Percentiles rank a stretch among this genome's conserved stretches.
Evolutionary conservation across 2,888 invertebrate species (phyloP).

Genomic region (Phlogophora meticulosa): DNA sequence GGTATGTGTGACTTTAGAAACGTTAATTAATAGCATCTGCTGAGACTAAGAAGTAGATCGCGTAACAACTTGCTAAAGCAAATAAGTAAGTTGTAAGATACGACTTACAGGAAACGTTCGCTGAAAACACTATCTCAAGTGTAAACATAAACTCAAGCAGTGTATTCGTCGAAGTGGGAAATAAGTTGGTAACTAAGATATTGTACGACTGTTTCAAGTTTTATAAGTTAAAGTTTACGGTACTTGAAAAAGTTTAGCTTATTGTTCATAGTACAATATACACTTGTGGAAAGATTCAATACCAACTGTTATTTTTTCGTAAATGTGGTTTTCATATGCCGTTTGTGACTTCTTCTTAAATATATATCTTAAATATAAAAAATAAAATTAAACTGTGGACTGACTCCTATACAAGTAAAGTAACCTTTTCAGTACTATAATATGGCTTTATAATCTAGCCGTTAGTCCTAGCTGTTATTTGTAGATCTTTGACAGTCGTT

Average conservation of each 20-base stretch:
- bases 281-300: background rate
- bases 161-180: constrained; percentile 33
- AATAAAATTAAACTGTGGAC: background rate
- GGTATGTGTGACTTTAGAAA: constrained; percentile 38
- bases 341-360: no score
- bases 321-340: no score
- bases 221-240: constrained; percentile 21
- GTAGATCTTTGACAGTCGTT: no score
- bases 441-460: no score
- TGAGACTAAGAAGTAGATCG: constrained; percentile 18
- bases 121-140: constrained; percentile 56
- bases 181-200: constrained; percentile 49
- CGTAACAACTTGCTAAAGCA: constrained; percentile 51
- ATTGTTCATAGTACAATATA: background rate
- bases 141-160: constrained; percentile 53
- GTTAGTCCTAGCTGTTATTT: no score
- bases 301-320: background rate
- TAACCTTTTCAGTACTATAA: background rate
- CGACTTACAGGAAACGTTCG: constrained; percentile 37
- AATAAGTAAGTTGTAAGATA: constrained; percentile 53
- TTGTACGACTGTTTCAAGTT: constrained; percentile 35
- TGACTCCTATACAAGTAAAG: background rate
- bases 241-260: constrained; percentile 13
- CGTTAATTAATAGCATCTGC: constrained; percentile 60
- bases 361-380: no score